Base-by-base conservation (phyloP, 30 jellyfish, hydroid and myxozoan genomes). In the Nemopilema nomurai region DNA sequence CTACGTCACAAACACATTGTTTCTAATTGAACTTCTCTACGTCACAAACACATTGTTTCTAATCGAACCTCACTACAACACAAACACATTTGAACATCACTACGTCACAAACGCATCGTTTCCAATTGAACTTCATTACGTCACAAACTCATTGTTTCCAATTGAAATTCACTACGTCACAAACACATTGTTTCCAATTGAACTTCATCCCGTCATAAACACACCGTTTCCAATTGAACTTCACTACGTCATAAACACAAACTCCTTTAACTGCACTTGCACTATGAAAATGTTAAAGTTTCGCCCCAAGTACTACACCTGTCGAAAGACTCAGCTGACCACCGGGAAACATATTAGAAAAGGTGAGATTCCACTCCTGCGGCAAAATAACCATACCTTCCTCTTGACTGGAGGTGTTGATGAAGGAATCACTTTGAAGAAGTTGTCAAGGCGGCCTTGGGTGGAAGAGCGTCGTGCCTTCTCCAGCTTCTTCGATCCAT, bases 391-490 rank as follows among this genome's bases (percentile, higher is more conserved):
- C 6, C 9, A 41, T 74, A 87, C 98, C 94, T 92, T 92, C 77
- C 98, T 67, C 83, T 92, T 92, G 16, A 80, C 74, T 21, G 96
- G 79, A 0, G 98, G 95, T 26, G 88, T 82, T 18, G 87, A 29
- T 13, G 95, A 81, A n/a, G 98, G 96, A 22, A 92, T 83, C 21
- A 87, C 98, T 81, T 92, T 92, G 62, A 92, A 92, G 92, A 92
- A 92, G 69, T 85, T 75, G 79, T 92, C 98, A 17, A 92, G 76
- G 31, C 98, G 96, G 13, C 96, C 98, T 76, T 92, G 98, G 17
- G 98, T 87, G 9, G 98, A 87, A 21, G 95, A n/a, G 32, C 81
- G 86, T 49, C 90, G 89, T 17, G 92, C 98, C 67, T 92, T 92
- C 13, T 69, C 51, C 51, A 92, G 84, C 85, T 92, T 92, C 81